Percentiles rank a stretch among this genome's conserved stretches.
Conservation (phyloP, 2,113 vertebrate species). For the Cochlearius cochlearius region DNA sequence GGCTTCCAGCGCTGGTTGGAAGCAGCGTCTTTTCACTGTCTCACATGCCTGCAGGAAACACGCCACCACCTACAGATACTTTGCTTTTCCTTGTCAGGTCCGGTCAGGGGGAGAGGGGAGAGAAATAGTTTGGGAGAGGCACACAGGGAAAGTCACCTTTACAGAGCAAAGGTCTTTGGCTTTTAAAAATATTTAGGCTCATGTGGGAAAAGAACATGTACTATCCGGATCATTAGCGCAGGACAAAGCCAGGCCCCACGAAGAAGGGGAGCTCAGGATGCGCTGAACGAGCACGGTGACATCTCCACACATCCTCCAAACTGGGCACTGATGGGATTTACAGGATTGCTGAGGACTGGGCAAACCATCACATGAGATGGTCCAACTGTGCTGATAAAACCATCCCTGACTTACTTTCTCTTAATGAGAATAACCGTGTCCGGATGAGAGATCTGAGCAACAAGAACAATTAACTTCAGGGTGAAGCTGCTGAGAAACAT, state of each 20-base stretch:
- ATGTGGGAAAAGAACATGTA: background rate
- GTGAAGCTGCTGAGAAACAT: background rate
- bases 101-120: accelerated
- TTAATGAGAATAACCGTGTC: background rate
- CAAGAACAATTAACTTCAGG: background rate
- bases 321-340: background rate
- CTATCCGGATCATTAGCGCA: background rate
- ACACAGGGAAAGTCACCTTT: background rate
- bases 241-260: background rate
- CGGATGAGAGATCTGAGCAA: background rate
- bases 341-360: background rate
- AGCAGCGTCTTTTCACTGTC: background rate
- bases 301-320: background rate
- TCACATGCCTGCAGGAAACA: background rate
- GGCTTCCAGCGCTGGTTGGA: background rate
- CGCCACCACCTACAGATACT: background rate
- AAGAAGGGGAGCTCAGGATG: background rate
- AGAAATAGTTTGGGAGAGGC: background rate
- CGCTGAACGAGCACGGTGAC: background rate
- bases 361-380: background rate
- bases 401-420: background rate
- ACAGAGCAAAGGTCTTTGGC: background rate
- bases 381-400: background rate
- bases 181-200: background rate
- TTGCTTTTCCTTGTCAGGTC: background rate